A percentile compares a stretch with the other conserved stretches of the same genome.
Evolutionary conservation across 1,140 invertebrate species (phyloP).

Genomic region (Euura lappo): DNA sequence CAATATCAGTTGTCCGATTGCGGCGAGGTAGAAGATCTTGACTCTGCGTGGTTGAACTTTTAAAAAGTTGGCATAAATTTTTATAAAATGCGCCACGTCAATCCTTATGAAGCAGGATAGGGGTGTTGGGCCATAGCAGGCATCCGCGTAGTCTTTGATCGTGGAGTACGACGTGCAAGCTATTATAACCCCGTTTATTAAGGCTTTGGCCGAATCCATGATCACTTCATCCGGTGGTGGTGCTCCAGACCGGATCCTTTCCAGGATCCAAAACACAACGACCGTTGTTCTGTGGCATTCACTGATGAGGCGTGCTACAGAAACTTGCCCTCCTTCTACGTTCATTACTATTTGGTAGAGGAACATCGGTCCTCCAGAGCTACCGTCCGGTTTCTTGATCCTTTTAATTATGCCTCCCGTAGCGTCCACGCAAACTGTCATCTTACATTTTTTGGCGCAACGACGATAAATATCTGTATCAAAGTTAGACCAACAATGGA

Average conservation of each 20-base stretch:
- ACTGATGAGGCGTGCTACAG: slow-evolving; percentile 27
- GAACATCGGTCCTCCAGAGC: slow-evolving; percentile 19
- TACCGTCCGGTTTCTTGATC: slow-evolving; percentile 14
- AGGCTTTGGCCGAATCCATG: slow-evolving; percentile 22
- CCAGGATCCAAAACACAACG: slow-evolving; percentile 27
- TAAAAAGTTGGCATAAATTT: slow-evolving; percentile 24
- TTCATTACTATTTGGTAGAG: slow-evolving; percentile 22
- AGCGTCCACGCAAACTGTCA: slow-evolving; percentile 25
- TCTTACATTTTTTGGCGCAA: slow-evolving; percentile 1
- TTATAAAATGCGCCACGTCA: slow-evolving; percentile 28
- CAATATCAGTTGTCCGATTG: slow-evolving; percentile 20
- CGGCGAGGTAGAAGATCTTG: slow-evolving; percentile 23
- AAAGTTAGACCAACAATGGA: slow-evolving; percentile 13
- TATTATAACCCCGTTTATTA: slow-evolving; percentile 26
- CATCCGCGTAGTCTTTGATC: slow-evolving; percentile 24
- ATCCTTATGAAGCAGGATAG: slow-evolving; percentile 17
- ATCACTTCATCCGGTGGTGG: slow-evolving; percentile 29
- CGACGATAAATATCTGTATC: slow-evolving; percentile 7
- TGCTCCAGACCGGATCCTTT: slow-evolving; percentile 27
- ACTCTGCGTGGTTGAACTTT: slow-evolving; percentile 8
- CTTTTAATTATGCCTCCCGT: slow-evolving; percentile 28
- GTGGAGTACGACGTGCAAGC: slow-evolving; percentile 23
- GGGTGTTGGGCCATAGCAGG: slow-evolving; percentile 10
- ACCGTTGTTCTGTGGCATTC: slow-evolving; percentile 30
- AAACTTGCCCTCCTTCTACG: slow-evolving; percentile 12